Evolutionary conservation across 2,888 invertebrate genomes (phyloP), one percentile per base, ranked within the genome.

Genomic region (Steinernema carpocapsae): DNA sequence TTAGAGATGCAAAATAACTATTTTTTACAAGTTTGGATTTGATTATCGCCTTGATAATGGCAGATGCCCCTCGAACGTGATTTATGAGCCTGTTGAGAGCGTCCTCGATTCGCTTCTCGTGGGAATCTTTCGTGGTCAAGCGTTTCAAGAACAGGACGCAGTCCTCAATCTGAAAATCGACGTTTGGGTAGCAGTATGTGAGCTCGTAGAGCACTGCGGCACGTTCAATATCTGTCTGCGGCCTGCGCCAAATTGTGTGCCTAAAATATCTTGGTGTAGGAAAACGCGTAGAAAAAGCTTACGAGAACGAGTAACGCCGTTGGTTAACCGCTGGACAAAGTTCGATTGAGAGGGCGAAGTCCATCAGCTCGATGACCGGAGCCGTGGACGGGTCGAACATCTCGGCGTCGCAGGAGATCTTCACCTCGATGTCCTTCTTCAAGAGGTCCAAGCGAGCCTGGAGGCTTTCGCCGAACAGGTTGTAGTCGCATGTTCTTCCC

Each of bases 341-440:
- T 24, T 56, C 56, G 26, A 56, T 56, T 6, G 56, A 56, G 56
- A 56, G 56, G 6, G 56, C 56, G 26, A 56, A 56, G 17, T 56
- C 56, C 24, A 19, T 19, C 24, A 56, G 56, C 26, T 56, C 56
- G 19, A 56, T 56, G 26, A 56, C 22, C 24, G 56, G 56, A 6
- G 26, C n/a, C 19, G 56, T 56, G 24, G 56, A 24, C n/a, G 22
- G 56, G 26, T 56, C 56, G 56, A 56, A 56, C 56, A 56, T 56
- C 56, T 56, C 56, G 56, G 56, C 56, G 17, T 56, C 56, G 17
- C 22, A 56, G 22, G 56, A 14, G 26, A 56, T 56, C 17, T 56
- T 56, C 24, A 56, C 56, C 26, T 56, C 56, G 14, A 56, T 56
- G n/a, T 56, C 56, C 26, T 56, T 56, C 26, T 56, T 56, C 56